Evolutionary conservation across 2,888 invertebrate species (phyloP).

Genomic region (Coenonympha arcania): DNA sequence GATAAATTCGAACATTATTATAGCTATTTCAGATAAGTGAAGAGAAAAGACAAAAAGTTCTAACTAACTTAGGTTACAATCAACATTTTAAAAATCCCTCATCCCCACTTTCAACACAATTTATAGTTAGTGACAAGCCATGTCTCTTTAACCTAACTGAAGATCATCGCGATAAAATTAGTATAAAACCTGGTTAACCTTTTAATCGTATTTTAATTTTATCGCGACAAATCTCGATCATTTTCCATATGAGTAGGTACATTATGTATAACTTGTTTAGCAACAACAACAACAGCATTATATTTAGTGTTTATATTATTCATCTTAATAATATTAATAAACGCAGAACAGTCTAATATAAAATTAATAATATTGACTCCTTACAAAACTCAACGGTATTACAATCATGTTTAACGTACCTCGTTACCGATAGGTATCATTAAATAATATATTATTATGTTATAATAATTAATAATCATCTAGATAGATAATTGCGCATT

Average conservation of each 20-base stretch:
- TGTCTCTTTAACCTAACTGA: conserved; percentile 42
- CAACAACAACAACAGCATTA: conserved; percentile 74
- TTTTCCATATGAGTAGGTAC: conserved; percentile 45
- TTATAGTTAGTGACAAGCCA: conserved; percentile 44
- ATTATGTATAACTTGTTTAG: conserved; percentile 69
- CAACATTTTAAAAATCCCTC: too few species aligned
- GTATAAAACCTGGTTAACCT: not conserved
- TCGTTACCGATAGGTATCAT: conserved; percentile 16
- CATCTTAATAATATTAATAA: conserved; percentile 50
- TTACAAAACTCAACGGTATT: conserved; percentile 31
- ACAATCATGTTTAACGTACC: conserved; percentile 26
- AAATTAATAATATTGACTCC: conserved; percentile 32
- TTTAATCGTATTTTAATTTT: conserved; percentile 24
- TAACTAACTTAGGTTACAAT: too few species aligned
- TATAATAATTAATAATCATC: conserved; percentile 23
- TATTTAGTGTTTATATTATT: conserved; percentile 57
- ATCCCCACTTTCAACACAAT: too few species aligned
- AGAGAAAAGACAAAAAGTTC: too few species aligned
- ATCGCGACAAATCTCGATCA: conserved; percentile 36
- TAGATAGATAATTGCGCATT: conserved; percentile 46
- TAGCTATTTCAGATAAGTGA: too few species aligned
- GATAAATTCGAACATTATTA: too few species aligned
- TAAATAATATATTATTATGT: too few species aligned
- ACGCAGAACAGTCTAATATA: conserved; percentile 43
- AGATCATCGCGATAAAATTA: conserved; percentile 43